Evolutionary conservation across 2,888 invertebrate species (phyloP), one percentile per base, ranked within the genome.

Genomic region (Sarcophaga variegata): DNA sequence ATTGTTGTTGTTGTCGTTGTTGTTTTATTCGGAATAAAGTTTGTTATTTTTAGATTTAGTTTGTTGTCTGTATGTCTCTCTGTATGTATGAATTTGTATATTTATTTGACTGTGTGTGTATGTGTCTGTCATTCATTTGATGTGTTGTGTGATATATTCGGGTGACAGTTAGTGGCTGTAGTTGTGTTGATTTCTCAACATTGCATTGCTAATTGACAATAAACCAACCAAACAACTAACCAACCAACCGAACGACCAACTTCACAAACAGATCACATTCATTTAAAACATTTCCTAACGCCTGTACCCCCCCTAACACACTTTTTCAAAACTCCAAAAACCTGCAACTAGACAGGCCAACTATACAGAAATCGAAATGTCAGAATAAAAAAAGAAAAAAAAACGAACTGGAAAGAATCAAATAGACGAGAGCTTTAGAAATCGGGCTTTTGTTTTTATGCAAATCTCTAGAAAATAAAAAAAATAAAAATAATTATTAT

Each of bases 151-250:
- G 67, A 14, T 45, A 67, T 67, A 10, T 25, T 8, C 37, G 17
- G 20, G 59, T 69, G 47, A 14, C 17, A 25, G 47, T 49, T 20
- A 54, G 60, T 63, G 22, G 70, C 37, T 62, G 20, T 37, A n/a
- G 72, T 59, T 72, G 71, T 75, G 77, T 75, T 81, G 77, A 85
- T 83, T 70, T 75, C 69, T 37, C 59, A 69, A 60, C 60, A 83
- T 83, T 66, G 83, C 70, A 81, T 71, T 81, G 83, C 83, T 87
- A 87, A 87, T 87, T 87, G 83, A 84, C 75, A 87, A 84, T 74
- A 71, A 84, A 37, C 37, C 8, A 87, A 84, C 78, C 71, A 84
- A 37, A 37, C 37, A 37, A 37, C 37, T 37, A 37, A 10, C 14
- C 75, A 54, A 17, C 54, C 54, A 54, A 54, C 54, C 54, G 84